These are phyloP conservation scores for Contarinia nasturtii DNA, from an alignment of 1,140 invertebrate genomes.

Conservation along the genomic window DNA sequence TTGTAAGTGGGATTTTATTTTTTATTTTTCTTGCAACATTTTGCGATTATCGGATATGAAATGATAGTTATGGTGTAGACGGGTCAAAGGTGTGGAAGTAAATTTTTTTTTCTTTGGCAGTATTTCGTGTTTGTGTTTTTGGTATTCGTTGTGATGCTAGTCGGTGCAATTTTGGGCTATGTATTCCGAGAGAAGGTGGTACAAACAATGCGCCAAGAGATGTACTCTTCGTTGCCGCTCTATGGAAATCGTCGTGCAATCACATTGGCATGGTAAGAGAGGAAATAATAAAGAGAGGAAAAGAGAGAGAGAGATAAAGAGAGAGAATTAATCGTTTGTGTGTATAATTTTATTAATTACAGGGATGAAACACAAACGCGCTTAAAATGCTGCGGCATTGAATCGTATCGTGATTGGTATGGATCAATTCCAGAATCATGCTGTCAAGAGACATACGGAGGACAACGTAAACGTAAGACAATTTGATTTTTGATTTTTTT, in stretches of 20 bases:
- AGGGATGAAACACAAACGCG: slow-evolving; percentile 55
- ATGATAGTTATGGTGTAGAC: too few species aligned
- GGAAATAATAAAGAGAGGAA: too few species aligned
- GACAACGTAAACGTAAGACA: slow-evolving; percentile 39
- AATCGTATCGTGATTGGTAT: slow-evolving; percentile 52
- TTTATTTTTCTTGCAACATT: too few species aligned
- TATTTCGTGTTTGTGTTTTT: slow-evolving; percentile 73
- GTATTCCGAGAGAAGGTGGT: slow-evolving; percentile 66
- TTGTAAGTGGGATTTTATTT: slow-evolving; percentile 32
- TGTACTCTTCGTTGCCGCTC: slow-evolving; percentile 50
- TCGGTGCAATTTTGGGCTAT: slow-evolving; percentile 74
- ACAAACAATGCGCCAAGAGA: slow-evolving; percentile 47
- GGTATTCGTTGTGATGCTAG: slow-evolving; percentile 69
- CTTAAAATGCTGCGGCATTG: slow-evolving; percentile 68
- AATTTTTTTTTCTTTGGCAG: slow-evolving; percentile 30
- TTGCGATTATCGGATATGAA: too few species aligned
- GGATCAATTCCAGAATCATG: slow-evolving; percentile 58
- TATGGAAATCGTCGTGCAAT: slow-evolving; percentile 46
- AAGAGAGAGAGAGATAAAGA: too few species aligned
- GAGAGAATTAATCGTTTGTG: too few species aligned
- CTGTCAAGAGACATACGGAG: slow-evolving; percentile 46
- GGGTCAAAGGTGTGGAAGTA: too few species aligned
- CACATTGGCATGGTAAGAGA: slow-evolving; percentile 64
- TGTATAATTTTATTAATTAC: too few species aligned
- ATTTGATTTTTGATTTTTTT: too few species aligned